These are phyloP conservation scores for Zonotrichia albicollis DNA, from an alignment of 2,797 vertebrate species.

Conservation along the genomic window DNA sequence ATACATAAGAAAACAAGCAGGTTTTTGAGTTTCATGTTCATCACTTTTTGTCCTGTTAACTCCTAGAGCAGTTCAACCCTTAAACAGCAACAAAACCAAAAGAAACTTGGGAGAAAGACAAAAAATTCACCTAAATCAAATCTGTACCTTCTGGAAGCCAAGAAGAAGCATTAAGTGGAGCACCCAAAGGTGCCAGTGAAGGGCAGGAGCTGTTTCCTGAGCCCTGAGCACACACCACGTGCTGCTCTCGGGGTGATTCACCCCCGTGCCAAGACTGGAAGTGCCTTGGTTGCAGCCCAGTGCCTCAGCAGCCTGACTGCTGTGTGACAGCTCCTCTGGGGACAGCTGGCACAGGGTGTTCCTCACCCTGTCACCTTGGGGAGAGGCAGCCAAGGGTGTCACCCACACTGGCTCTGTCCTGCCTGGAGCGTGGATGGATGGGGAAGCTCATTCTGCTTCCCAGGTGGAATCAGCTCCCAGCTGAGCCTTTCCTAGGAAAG, in stretches of 20 bases:
- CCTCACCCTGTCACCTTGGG: background rate
- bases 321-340: background rate
- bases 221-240: background rate
- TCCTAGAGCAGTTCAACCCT: background rate
- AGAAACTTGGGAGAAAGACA: background rate
- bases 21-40: background rate
- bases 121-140: background rate
- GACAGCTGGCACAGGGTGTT: background rate
- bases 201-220: background rate
- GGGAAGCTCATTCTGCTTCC: background rate
- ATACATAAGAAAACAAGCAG: fast-evolving
- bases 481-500: background rate
- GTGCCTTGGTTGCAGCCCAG: background rate
- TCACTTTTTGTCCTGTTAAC: background rate
- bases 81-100: background rate
- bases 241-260: background rate
- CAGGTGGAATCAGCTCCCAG: background rate
- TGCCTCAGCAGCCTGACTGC: background rate
- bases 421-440: background rate
- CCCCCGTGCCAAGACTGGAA: background rate
- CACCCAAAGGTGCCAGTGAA: background rate
- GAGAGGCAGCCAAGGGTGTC: background rate
- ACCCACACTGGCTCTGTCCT: background rate
- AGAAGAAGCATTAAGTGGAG: background rate
- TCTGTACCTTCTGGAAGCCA: background rate